Conservation (phyloP, 1,140 invertebrate species). For the Coelopa frigida region DNA sequence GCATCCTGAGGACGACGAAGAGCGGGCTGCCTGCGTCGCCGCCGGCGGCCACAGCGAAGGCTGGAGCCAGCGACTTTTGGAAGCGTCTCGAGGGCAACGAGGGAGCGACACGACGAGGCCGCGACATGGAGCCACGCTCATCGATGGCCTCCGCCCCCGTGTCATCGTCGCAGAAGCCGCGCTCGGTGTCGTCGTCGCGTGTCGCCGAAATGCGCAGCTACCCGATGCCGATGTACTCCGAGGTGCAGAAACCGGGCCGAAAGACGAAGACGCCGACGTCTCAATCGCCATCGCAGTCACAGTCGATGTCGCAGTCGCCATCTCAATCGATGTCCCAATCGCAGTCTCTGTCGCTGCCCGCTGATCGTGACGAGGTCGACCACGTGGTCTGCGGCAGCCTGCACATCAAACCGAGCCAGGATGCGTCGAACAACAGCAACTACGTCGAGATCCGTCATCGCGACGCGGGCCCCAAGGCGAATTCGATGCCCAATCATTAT, state of each 20-base stretch:
- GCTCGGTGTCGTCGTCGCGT: slow-evolving; percentile 33
- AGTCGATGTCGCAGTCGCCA: background rate
- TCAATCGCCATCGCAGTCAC: background rate
- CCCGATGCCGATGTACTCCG: slow-evolving; percentile 38
- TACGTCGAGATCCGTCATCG: slow-evolving; percentile 33
- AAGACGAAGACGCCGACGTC: background rate
- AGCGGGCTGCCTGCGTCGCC: slow-evolving; percentile 30
- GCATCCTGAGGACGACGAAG: slow-evolving; percentile 33
- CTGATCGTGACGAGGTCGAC: slow-evolving; percentile 13
- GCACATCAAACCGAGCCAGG: slow-evolving; percentile 27
- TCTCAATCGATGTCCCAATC: background rate
- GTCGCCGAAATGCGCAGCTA: slow-evolving; percentile 25
- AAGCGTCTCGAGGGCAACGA: slow-evolving; percentile 47
- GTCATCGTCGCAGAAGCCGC: slow-evolving; percentile 19
- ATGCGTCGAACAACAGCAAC: slow-evolving; percentile 9
- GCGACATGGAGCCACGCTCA: background rate
- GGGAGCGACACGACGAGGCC: background rate
- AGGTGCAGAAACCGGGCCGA: slow-evolving; percentile 36
- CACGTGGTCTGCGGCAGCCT: slow-evolving; percentile 33
- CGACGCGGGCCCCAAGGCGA: slow-evolving; percentile 27
- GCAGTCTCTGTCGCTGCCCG: background rate
- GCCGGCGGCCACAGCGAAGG: slow-evolving; percentile 39
- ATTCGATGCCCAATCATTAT: slow-evolving; percentile 36
- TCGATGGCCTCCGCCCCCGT: background rate
- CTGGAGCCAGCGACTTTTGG: slow-evolving; percentile 54